These are phyloP conservation scores for Physella acuta DNA, from an alignment of 1,140 invertebrate species.

Conservation along the genomic window DNA sequence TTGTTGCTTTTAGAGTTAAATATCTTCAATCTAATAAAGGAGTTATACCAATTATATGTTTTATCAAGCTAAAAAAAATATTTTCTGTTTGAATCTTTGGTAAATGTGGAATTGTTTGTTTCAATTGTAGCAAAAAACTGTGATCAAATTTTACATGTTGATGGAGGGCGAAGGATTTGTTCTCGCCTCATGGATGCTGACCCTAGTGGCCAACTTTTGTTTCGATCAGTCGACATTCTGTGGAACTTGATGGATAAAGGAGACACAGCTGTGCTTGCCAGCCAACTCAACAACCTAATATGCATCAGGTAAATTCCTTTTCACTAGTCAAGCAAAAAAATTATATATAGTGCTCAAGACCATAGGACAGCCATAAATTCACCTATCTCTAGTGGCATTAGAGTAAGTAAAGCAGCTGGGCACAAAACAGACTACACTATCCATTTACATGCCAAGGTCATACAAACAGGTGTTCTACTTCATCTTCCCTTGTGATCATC, in stretches of 20 bases:
- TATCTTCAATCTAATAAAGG: background rate
- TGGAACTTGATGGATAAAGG: slow-evolving; percentile 60
- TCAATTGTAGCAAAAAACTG: slow-evolving; percentile 48
- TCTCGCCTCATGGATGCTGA: slow-evolving; percentile 53
- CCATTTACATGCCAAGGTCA: too few species aligned
- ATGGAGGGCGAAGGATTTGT: slow-evolving; percentile 50
- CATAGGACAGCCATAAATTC: too few species aligned
- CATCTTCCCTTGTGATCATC: too few species aligned
- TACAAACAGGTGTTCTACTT: too few species aligned
- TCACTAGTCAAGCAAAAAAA: too few species aligned
- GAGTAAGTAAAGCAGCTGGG: too few species aligned
- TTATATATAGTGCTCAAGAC: too few species aligned
- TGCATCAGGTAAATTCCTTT: slow-evolving; percentile 57
- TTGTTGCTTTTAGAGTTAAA: too few species aligned
- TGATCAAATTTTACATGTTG: slow-evolving; percentile 55
- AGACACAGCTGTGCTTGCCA: slow-evolving; percentile 39
- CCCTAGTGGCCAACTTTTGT: slow-evolving; percentile 53
- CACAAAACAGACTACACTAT: too few species aligned
- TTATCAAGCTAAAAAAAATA: background rate
- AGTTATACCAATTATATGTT: too few species aligned
- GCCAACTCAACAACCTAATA: slow-evolving; percentile 53
- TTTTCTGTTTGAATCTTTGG: background rate
- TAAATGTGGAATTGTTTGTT: background rate
- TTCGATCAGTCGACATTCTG: slow-evolving; percentile 56
- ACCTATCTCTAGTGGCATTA: too few species aligned